Evolutionary conservation across 2,888 invertebrate genomes (phyloP).

Genomic region (Rambutsinella grinnellia): DNA sequence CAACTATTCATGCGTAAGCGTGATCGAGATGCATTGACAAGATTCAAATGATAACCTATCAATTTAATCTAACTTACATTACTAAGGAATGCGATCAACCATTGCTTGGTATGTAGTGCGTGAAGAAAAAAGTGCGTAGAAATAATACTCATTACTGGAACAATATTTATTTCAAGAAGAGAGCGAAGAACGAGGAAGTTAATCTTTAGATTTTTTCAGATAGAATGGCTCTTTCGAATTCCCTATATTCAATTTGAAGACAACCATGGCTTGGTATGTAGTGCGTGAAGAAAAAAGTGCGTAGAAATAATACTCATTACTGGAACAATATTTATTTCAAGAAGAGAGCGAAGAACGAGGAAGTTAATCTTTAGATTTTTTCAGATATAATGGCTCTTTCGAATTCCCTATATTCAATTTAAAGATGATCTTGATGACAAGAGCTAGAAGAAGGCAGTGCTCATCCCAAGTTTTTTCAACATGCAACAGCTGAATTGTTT

Average conservation of each 20-base stretch:
- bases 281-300: not conserved
- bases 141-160: not conserved
- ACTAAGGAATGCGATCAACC: too few species aligned
- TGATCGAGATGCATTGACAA: too few species aligned
- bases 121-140: not conserved
- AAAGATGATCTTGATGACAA: not conserved
- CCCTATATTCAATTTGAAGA: too few species aligned
- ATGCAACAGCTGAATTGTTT: not conserved
- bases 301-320: not conserved
- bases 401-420: too few species aligned
- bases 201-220: not conserved
- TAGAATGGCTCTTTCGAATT: too few species aligned
- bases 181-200: conserved; percentile 29
- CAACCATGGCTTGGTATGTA: not conserved
- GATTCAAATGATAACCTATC: too few species aligned
- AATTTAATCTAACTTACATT: too few species aligned
- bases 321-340: conserved; percentile 2
- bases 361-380: not conserved
- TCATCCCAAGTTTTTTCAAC: not conserved
- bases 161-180: conserved; percentile 4
- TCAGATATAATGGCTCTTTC: too few species aligned
- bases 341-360: conserved; percentile 30
- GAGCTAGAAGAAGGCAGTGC: not conserved
- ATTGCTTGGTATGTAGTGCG: not conserved
- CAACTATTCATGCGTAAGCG: too few species aligned